These are phyloP conservation scores for Leptothorax acervorum DNA, from an alignment of 2,888 invertebrate genomes.

Conservation along the genomic window DNA sequence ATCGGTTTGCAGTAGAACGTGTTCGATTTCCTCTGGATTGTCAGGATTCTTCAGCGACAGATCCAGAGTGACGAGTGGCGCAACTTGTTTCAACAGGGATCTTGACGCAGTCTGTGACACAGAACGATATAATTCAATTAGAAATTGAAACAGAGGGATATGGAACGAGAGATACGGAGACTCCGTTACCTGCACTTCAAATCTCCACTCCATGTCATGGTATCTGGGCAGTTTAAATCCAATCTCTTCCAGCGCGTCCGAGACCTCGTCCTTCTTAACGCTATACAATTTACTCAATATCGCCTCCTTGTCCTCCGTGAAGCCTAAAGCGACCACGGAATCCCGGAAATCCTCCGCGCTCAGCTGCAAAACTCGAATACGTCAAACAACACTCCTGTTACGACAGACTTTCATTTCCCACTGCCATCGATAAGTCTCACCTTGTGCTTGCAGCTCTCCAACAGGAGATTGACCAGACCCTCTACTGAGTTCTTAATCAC, in stretches of 20 bases:
- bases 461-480: slow-evolving; percentile 90
- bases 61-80: slow-evolving; percentile 88
- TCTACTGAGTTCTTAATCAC: slow-evolving; percentile 89
- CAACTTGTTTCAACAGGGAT: slow-evolving; percentile 87
- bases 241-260: slow-evolving; percentile 86
- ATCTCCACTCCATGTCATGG: slow-evolving; percentile 89
- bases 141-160: background rate
- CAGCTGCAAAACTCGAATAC: slow-evolving; percentile 82
- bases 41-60: slow-evolving; percentile 85
- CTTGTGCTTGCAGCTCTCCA: slow-evolving; percentile 91
- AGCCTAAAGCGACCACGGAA: slow-evolving; percentile 87
- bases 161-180: background rate
- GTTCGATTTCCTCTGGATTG: slow-evolving; percentile 76
- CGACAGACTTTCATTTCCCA: slow-evolving; percentile 34
- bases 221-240: slow-evolving; percentile 86
- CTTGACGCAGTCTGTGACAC: slow-evolving; percentile 87
- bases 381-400: slow-evolving; percentile 19
- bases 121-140: slow-evolving; percentile 26
- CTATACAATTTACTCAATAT: slow-evolving; percentile 88
- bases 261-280: slow-evolving; percentile 87
- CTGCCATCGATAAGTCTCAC: slow-evolving; percentile 81
- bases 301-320: slow-evolving; percentile 88
- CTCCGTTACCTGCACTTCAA: slow-evolving; percentile 87
- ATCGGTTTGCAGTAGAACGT: slow-evolving; percentile 86
- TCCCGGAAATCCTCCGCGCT: slow-evolving; percentile 86